A percentile compares a stretch with the other conserved stretches of the same genome.
Conservation (phyloP, 2,113 vertebrate genomes). For the Macheiramphus alcinus region DNA sequence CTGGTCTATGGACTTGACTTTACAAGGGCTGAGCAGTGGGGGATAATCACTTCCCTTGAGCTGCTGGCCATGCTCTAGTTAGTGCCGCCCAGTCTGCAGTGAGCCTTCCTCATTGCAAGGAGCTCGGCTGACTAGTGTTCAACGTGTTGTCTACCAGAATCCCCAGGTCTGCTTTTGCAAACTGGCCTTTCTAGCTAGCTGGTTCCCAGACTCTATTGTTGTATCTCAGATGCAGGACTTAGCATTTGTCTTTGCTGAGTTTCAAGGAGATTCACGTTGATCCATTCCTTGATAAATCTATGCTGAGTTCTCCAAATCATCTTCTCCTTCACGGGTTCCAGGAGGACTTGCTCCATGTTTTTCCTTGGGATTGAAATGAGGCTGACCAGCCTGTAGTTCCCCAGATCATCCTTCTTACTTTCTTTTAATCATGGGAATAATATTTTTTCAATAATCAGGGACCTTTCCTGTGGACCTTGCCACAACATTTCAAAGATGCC, state of each 20-base stretch:
- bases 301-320: not conserved
- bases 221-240: not conserved
- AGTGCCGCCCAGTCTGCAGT: not conserved
- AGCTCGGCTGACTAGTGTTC: rapidly evolving
- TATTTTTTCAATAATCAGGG: not conserved
- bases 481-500: not conserved
- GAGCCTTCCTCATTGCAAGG: not conserved
- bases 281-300: not conserved
- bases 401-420: not conserved
- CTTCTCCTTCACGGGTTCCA: not conserved
- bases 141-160: not conserved
- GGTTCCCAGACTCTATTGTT: not conserved
- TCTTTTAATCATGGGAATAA: not conserved
- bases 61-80: not conserved
- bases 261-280: not conserved
- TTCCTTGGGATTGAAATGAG: not conserved
- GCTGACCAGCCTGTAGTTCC: not conserved
- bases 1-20: not conserved
- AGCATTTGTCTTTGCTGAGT: not conserved
- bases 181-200: not conserved
- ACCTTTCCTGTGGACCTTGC: not conserved
- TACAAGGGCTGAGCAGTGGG: not conserved
- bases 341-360: not conserved
- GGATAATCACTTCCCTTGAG: not conserved
- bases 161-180: not conserved